Evolutionary conservation across 2,797 vertebrate species (phyloP).

Genomic region (Falco peregrinus): DNA sequence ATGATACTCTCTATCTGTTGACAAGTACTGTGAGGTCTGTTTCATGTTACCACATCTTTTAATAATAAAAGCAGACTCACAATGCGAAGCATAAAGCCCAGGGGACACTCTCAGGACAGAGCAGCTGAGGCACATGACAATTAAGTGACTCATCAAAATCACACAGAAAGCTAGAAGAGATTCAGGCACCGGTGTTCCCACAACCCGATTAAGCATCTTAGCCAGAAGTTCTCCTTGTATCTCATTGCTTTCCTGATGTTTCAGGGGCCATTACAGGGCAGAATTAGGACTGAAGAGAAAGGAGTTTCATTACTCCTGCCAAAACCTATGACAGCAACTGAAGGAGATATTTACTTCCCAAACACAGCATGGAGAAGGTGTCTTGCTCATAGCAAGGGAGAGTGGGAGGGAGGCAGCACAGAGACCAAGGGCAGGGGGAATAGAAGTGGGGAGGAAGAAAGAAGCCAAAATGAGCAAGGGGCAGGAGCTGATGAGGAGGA

Average conservation of each 20-base stretch:
- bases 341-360: not conserved
- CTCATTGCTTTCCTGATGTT: not conserved
- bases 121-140: not conserved
- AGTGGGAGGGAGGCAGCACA: not conserved
- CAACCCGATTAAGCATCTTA: not conserved
- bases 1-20: not conserved
- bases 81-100: not conserved
- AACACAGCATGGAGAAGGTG: not conserved
- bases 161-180: not conserved
- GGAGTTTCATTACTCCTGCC: not conserved
- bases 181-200: not conserved
- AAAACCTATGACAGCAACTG: not conserved
- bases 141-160: not conserved
- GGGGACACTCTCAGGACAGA: not conserved
- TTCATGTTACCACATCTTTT: not conserved
- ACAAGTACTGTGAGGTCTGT: not conserved
- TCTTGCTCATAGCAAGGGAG: not conserved
- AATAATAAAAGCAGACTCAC: not conserved
- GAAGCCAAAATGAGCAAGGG: not conserved
- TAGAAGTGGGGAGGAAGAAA: not conserved
- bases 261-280: not conserved
- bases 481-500: not conserved
- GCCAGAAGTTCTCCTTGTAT: not conserved
- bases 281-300: not conserved
- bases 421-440: not conserved